These are phyloP conservation scores for Parauchenoglanis punctatus DNA, from an alignment of 2,797 vertebrate species.

Conservation along the genomic window DNA sequence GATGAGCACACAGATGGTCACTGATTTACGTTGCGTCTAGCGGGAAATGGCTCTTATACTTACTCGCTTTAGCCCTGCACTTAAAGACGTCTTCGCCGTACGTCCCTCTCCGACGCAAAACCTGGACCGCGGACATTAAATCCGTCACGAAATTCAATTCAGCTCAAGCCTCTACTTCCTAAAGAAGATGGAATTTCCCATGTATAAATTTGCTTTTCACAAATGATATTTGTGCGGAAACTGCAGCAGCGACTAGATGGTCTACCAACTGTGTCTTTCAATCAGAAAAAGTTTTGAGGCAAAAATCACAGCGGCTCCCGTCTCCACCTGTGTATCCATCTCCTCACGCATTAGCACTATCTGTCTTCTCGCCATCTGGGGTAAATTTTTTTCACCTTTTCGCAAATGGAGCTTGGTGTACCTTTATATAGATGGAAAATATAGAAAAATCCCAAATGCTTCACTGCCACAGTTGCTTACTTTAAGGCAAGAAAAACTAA, in stretches of 20 bases:
- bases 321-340: slow-evolving; percentile 10
- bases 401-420: neutral
- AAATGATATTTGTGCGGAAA: neutral
- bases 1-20: slow-evolving; percentile 21
- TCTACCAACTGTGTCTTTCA: slow-evolving; percentile 1
- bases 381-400: slow-evolving; percentile 17
- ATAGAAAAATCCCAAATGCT: neutral
- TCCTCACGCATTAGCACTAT: slow-evolving; percentile 12
- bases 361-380: slow-evolving; percentile 23
- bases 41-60: neutral
- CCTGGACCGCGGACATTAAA: neutral
- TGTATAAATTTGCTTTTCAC: neutral
- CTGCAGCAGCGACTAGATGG: neutral
- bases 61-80: neutral
- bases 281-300: neutral
- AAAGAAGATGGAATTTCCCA: neutral
- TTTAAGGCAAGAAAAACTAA: neutral
- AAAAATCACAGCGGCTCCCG: neutral
- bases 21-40: neutral
- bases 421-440: neutral
- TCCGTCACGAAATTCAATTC: neutral
- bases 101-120: neutral
- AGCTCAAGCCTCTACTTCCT: too few relatives aligned
- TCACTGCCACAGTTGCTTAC: neutral
- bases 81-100: neutral